A percentile compares a stretch with the other conserved stretches of the same genome.
Conservation (phyloP, 1,140 invertebrate species). For the Ooceraea biroi region DNA sequence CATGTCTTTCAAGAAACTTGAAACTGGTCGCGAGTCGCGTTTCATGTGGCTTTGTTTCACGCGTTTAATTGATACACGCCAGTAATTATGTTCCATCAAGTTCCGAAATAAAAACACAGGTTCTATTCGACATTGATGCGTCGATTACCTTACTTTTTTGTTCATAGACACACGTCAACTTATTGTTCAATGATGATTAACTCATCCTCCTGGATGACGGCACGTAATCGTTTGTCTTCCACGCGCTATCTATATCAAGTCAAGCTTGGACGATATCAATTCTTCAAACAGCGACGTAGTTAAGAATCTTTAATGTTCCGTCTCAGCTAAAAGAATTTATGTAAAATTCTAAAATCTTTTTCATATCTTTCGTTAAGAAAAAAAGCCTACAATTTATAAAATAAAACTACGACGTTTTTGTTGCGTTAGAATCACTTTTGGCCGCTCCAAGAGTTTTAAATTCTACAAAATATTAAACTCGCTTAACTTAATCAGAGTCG, state of each 20-base stretch:
- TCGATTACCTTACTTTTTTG: conserved; percentile 46
- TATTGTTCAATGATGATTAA: conserved; percentile 55
- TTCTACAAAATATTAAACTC: background rate
- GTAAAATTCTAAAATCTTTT: background rate
- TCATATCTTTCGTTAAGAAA: background rate
- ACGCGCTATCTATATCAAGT: conserved; percentile 15
- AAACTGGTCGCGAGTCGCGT: background rate
- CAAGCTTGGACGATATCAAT: background rate
- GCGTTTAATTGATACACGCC: background rate
- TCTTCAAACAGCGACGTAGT: background rate
- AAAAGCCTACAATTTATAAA: background rate
- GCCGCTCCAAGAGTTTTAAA: no score
- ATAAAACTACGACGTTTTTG: background rate
- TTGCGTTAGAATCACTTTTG: background rate
- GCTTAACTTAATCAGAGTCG: background rate
- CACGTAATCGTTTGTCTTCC: conserved; percentile 21
- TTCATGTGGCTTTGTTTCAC: background rate
- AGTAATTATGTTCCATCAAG: background rate
- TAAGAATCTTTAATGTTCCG: background rate
- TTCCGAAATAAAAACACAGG: conserved; percentile 34
- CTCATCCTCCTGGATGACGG: conserved; percentile 26
- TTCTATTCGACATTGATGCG: background rate
- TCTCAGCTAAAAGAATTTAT: background rate
- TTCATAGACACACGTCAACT: conserved; percentile 37
- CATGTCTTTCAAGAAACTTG: background rate